phyloP scores from a whole-genome alignment of 2,113 vertebrate species.

The Phylloscopus trochilus region DNA sequence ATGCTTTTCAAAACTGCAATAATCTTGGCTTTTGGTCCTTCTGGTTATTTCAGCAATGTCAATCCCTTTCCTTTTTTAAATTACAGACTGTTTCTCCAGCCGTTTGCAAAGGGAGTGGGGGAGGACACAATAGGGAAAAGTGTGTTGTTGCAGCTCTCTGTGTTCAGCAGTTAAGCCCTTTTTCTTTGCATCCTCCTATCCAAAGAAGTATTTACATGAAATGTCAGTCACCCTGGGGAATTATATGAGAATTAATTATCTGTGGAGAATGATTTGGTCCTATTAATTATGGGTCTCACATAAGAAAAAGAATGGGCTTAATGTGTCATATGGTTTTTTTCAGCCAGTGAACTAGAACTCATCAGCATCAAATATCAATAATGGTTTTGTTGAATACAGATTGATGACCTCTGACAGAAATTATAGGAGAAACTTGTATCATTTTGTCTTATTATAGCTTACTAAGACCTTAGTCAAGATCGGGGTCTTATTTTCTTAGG shows the following conservation, averaged over 20 bases:
- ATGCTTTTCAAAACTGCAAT: not conserved
- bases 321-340: conserved; percentile 19
- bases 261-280: conserved; percentile 41
- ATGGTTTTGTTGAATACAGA: conserved; percentile 50
- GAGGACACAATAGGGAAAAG: not conserved
- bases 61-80: not conserved
- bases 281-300: conserved; percentile 56
- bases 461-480: conserved; percentile 34
- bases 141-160: not conserved
- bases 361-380: conserved; percentile 52
- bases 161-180: not conserved
- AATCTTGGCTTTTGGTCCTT: not conserved
- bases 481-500: conserved; percentile 31
- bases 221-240: conserved; percentile 39
- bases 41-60: not conserved
- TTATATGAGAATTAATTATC: conserved; percentile 55
- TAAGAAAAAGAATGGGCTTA: conserved; percentile 40
- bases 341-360: conserved; percentile 25
- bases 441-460: conserved; percentile 59
- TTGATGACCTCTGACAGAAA: conserved; percentile 64
- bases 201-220: conserved; percentile 46
- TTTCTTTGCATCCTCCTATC: not conserved
- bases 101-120: not conserved
- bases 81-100: not conserved
- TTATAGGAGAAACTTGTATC: conserved; percentile 56